A percentile compares a stretch with the other conserved stretches of the same genome.
phyloP scores from a whole-genome alignment of 2,113 vertebrate genomes.

The Silurus glanis region DNA sequence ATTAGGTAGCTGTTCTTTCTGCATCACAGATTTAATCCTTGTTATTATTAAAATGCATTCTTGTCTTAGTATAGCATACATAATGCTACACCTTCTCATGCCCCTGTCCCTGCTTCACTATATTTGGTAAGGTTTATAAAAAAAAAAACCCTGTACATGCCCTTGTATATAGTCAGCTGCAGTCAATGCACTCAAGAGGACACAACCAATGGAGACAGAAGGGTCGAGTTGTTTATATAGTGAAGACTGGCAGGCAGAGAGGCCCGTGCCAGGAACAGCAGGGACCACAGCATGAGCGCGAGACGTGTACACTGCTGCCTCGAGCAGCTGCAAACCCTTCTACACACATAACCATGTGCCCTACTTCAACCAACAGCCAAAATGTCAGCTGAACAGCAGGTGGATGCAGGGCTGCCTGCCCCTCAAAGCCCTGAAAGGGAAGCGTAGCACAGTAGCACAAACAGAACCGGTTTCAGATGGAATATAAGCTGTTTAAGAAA shows the following conservation, averaged over 20 bases:
- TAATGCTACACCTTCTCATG: not conserved
- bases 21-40: not conserved
- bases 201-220: constrained; percentile 22
- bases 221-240: constrained; percentile 24
- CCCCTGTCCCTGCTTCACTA: not conserved
- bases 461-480: constrained; percentile 59
- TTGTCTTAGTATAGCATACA: not conserved
- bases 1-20: not conserved
- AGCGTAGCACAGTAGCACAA: constrained; percentile 58
- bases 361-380: constrained; percentile 62
- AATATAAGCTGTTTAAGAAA: constrained; percentile 62
- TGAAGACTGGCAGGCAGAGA: constrained; percentile 26
- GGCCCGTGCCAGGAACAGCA: constrained; percentile 56
- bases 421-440: constrained; percentile 61
- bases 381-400: constrained; percentile 66
- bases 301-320: constrained; percentile 34
- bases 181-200: constrained; percentile 4
- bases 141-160: not conserved
- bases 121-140: not conserved
- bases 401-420: constrained; percentile 66
- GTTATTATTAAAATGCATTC: not conserved
- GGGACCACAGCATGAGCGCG: constrained; percentile 33
- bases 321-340: constrained; percentile 60
- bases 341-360: constrained; percentile 45
- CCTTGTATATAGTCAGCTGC: constrained; percentile 40